These are phyloP conservation scores for Sinelater perroti DNA, from an alignment of 2,888 invertebrate genomes.

Conservation along the genomic window DNA sequence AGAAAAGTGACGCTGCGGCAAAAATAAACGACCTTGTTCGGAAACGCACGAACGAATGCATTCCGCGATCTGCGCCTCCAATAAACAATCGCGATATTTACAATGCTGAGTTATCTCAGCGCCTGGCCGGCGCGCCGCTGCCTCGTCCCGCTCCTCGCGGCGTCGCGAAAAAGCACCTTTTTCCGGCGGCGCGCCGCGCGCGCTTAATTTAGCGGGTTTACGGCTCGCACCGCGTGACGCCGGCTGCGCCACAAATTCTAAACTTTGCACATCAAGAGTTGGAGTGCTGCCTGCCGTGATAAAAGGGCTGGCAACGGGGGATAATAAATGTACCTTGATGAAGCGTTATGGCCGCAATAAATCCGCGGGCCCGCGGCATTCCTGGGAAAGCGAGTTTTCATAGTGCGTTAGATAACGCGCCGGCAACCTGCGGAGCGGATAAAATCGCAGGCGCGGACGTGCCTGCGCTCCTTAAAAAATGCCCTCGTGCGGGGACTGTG, in stretches of 20 bases:
- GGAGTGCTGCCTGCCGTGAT: conserved; percentile 1
- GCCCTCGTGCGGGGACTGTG: too few relatives aligned
- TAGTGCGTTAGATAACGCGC: background rate
- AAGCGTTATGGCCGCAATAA: background rate
- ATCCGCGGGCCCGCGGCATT: conserved; percentile 1
- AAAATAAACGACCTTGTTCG: conserved; percentile 32
- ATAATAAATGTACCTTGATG: conserved; percentile 7
- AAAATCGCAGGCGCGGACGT: too few relatives aligned
- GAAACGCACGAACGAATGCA: conserved; percentile 16
- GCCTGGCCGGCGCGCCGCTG: conserved; percentile 14
- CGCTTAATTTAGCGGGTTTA: background rate
- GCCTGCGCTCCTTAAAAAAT: too few relatives aligned
- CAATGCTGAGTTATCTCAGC: conserved; percentile 22
- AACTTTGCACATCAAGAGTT: conserved; percentile 2
- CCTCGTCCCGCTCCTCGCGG: too few relatives aligned
- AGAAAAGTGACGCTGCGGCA: conserved; percentile 21
- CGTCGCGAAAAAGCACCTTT: too few relatives aligned
- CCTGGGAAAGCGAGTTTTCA: background rate
- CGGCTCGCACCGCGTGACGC: too few relatives aligned
- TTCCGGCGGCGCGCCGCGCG: background rate
- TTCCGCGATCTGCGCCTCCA: conserved; percentile 15
- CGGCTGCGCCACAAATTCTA: conserved; percentile 2
- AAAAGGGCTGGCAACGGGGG: conserved; percentile 9
- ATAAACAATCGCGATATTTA: conserved; percentile 25
- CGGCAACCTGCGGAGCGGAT: too few relatives aligned